Percentiles rank a stretch among this genome's conserved stretches.
These are phyloP conservation scores for Sylvia atricapilla DNA, from an alignment of 2,113 vertebrate species.

Conservation along the genomic window DNA sequence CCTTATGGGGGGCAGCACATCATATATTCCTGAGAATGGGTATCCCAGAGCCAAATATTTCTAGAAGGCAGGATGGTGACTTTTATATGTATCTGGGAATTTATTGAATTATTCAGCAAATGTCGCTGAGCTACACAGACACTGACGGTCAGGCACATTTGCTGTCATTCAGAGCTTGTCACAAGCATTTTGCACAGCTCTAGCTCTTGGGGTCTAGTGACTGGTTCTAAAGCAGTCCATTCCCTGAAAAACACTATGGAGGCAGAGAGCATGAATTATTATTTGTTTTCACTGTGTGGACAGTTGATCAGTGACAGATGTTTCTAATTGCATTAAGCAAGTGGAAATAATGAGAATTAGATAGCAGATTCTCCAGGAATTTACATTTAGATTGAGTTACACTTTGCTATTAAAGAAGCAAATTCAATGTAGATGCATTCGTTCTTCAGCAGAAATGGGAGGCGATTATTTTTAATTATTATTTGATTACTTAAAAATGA, in stretches of 20 bases:
- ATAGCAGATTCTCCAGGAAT: conserved; percentile 58
- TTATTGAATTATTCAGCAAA: not conserved
- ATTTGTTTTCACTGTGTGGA: conserved; percentile 52
- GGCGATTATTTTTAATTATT: conserved; percentile 31
- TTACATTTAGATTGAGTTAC: conserved; percentile 68
- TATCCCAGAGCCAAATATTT: not conserved
- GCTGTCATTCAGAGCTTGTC: not conserved
- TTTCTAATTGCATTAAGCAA: conserved; percentile 67
- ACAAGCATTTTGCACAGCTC: not conserved
- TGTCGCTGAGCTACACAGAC: not conserved
- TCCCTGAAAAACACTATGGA: not conserved
- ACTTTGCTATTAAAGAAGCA: conserved; percentile 30
- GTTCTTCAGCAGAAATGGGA: conserved; percentile 21
- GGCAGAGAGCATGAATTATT: conserved; percentile 39
- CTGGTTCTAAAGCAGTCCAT: not conserved
- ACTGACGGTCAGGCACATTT: not conserved
- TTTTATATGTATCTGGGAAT: not conserved
- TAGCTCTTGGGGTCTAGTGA: not conserved
- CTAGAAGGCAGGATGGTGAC: not conserved
- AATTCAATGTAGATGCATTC: not conserved
- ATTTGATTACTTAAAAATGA: conserved; percentile 47
- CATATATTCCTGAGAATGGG: not conserved
- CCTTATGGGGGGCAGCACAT: not conserved
- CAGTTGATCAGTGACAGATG: conserved; percentile 68
- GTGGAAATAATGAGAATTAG: conserved; percentile 70